Conservation (phyloP, 2,797 vertebrate species). For the Chaenodraco wilsoni region DNA sequence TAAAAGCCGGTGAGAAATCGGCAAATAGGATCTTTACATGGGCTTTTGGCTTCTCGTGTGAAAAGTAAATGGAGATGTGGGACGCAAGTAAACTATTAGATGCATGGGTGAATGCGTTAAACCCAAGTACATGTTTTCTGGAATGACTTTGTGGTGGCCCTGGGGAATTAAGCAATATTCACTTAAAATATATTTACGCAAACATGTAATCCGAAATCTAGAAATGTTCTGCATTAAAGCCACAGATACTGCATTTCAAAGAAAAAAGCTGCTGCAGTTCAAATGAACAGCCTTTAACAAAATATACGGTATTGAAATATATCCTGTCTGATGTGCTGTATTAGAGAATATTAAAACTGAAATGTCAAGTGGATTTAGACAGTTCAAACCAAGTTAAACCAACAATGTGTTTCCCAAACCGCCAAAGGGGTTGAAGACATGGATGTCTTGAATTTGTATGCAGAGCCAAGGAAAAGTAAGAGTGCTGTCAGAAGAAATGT, state of each 20-base stretch:
- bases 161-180: too few relatives aligned
- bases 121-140: too few relatives aligned
- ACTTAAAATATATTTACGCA: too few relatives aligned
- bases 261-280: conserved; percentile 9
- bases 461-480: not conserved
- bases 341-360: not conserved
- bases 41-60: too few relatives aligned
- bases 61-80: too few relatives aligned
- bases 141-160: too few relatives aligned
- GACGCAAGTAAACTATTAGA: too few relatives aligned
- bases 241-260: not conserved
- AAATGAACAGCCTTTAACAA: conserved; percentile 27
- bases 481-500: conserved; percentile 5
- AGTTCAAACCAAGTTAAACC: conserved; percentile 9
- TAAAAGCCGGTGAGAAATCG: too few relatives aligned
- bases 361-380: conserved; percentile 5
- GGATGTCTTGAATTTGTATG: not conserved
- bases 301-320: not conserved
- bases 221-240: too few relatives aligned
- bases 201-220: too few relatives aligned
- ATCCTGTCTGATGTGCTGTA: not conserved
- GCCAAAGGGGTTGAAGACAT: not conserved
- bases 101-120: too few relatives aligned
- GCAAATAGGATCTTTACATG: too few relatives aligned
- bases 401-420: not conserved